Evolutionary conservation across 1,140 invertebrate species (phyloP).

Genomic region (Bombus impatiens): DNA sequence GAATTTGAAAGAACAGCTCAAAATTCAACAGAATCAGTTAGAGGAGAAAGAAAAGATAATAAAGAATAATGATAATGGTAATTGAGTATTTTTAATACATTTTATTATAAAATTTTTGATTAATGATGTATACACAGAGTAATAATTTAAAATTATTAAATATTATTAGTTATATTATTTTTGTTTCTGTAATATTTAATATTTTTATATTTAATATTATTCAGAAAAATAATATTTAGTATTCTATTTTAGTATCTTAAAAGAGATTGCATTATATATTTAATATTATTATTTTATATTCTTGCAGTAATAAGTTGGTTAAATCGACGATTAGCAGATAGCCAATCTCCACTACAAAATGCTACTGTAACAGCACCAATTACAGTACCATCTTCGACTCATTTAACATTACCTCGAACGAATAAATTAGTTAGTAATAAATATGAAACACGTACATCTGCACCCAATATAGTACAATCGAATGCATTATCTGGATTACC

Average conservation of each 20-base stretch:
- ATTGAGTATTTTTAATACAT: conserved; percentile 19
- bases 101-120: neutral
- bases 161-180: conserved; percentile 39
- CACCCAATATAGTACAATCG: conserved; percentile 63
- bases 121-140: neutral
- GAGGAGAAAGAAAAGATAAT: conserved; percentile 85
- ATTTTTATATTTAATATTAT: conserved; percentile 10
- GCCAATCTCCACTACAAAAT: conserved; percentile 74
- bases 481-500: conserved; percentile 68
- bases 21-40: conserved; percentile 81
- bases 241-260: no score
- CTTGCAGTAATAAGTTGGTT: conserved; percentile 80
- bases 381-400: conserved; percentile 73
- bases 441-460: conserved; percentile 74
- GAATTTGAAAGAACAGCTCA: conserved; percentile 81
- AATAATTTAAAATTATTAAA: neutral
- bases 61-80: conserved; percentile 86
- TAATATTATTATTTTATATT: conserved; percentile 31
- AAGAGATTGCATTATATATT: neutral
- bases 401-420: conserved; percentile 76
- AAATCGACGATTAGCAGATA: conserved; percentile 79
- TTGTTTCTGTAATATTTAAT: neutral
- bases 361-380: conserved; percentile 62
- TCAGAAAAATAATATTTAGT: no score
- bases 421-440: conserved; percentile 76